Evolutionary conservation across 2,888 invertebrate genomes (phyloP), one percentile per base, ranked within the genome.

Genomic region (Petrophora chlorosata): DNA sequence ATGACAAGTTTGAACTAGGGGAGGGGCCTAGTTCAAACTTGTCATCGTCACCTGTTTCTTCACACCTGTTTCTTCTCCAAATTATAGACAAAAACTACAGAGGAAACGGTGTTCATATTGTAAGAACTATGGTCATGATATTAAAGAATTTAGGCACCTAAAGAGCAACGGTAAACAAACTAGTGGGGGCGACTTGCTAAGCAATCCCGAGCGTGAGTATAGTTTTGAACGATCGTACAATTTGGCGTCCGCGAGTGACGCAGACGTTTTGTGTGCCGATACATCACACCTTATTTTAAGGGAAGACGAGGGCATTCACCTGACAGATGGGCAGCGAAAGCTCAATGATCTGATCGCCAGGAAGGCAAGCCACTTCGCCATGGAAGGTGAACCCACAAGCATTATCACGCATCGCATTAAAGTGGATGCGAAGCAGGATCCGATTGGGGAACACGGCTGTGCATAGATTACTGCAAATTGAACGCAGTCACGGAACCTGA

Each of bases 351-450:
- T 22, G 22, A 3, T 22, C 2, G 8, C 2, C 2, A 22, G 8
- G 22, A 22, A 7, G 22, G 22, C 22, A 2, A 7, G 8, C 22
- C 8, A 8, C 8, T 22, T 22, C 8, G 22, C 22, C 8, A 8
- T 2, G 2, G 22, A 22, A 8, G 22, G 22, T 22, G 5, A 3
- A 8, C 22, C 22, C 2, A 22, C 22, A 2, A 7, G 8, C 5
- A 8, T 5, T 22, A 7, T 7, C 2, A 7, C 8, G 22, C 22
- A 22, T 7, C 22, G 22, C 22, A 22, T 22, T 8, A 22, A 22
- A 22, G 5, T 22, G 2, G 2, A 63, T 12, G 63, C 59, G 0
- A 40, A 63, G 15, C 64, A 73, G 13, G 33, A 42, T 5, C 76
- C 79, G 0, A 65, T 78, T 12, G 30, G 0, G 4, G 23, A 1